Base-by-base conservation (phyloP, 23 tunicate species). In the Aplidium turbinatum region DNA sequence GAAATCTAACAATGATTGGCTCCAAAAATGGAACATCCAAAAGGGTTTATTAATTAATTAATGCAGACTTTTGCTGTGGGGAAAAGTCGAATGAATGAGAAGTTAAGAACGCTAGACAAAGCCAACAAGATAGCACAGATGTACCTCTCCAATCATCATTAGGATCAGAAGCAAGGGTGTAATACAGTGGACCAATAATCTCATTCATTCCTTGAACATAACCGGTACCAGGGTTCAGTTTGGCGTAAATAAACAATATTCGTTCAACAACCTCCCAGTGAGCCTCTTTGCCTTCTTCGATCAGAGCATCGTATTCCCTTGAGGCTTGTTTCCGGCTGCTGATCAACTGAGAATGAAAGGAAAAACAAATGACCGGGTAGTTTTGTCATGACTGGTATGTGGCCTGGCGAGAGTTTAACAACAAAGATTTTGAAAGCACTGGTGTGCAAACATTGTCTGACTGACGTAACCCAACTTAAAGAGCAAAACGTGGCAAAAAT, bases 201-300 rank as follows among this genome's bases (percentile, higher is more conserved):
- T 94, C 95, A 47, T 94, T 94, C 99, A 94, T 94, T 38, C 99
- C 98, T 68, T 94, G 99, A 18, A 94, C 94, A 63, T 94, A 94
- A n/a, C 82, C 77, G 24, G 96, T 94, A 4, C 99, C 99, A 27
- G 94, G 99, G 50, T 94, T 94, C 0, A 94, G 80, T 64, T 94
- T 94, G 47, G 99, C 90, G 58, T 94, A 94, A 28, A 94, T 73
- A 72, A 94, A 94, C 61, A 94, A 38, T 7, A 94, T 82, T 39
- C 99, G 58, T 45, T 94, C 99, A 24, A 94, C 95, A 19, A 94
- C 99, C 57, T 85, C 97, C 97, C 97, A 90, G 58, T 90, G 97
- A 26, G 97, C 97, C 76, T 90, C 97, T 45, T 88, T 46, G 1
- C 97, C 97, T 57, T 83, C 90, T 29, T 50, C 69, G 0, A 87